Percentiles rank a stretch among this genome's conserved stretches.
These are phyloP conservation scores for Diceros bicornis DNA, from an alignment of 2,797 vertebrate genomes.

Conservation along the genomic window DNA sequence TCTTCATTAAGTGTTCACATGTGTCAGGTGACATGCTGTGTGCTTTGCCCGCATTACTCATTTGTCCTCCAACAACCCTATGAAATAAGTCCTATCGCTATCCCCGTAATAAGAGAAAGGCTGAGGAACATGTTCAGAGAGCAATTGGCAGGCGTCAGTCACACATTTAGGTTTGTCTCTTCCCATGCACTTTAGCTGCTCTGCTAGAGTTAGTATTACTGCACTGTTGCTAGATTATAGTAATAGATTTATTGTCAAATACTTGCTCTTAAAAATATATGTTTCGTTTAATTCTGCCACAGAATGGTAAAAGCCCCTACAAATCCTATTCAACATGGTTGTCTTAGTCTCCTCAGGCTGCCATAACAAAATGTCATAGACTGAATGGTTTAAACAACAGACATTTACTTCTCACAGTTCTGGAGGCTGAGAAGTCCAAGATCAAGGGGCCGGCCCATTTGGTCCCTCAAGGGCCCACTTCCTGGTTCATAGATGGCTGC, in stretches of 20 bases:
- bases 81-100: background rate
- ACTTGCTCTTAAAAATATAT: background rate
- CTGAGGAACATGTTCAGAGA: background rate
- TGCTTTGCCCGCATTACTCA: background rate
- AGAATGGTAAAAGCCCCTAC: background rate
- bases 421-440: background rate
- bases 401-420: background rate
- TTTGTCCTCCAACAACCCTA: background rate
- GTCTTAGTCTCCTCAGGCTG: background rate
- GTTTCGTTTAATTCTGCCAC: background rate
- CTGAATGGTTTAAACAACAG: background rate
- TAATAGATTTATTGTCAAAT: background rate
- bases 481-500: background rate
- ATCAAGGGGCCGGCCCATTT: background rate
- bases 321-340: background rate
- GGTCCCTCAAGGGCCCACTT: background rate
- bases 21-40: accelerated
- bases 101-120: background rate
- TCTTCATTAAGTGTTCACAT: background rate
- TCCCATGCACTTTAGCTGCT: background rate
- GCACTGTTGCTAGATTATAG: background rate
- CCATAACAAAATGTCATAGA: background rate
- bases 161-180: background rate
- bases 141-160: background rate
- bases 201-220: background rate